Evolutionary conservation across 2,888 invertebrate genomes (phyloP).

Genomic region (Crematogaster levior): DNA sequence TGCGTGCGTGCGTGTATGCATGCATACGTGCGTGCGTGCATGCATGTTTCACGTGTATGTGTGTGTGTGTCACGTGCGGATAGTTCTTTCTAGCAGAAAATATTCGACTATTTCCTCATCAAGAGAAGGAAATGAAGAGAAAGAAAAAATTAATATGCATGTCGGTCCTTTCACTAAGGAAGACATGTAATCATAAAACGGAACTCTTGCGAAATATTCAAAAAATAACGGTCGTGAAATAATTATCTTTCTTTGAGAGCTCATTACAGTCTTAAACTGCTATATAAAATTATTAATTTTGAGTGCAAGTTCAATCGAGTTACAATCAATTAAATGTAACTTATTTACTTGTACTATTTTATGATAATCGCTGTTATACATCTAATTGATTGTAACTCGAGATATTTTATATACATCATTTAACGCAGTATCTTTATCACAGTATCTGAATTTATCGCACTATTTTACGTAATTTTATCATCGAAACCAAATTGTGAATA

Average conservation of each 20-base stretch:
- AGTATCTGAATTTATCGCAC: too few species aligned
- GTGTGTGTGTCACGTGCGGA: too few species aligned
- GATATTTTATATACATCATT: too few species aligned
- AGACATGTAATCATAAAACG: not conserved
- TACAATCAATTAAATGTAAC: not conserved
- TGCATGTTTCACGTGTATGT: too few species aligned
- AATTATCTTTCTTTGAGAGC: not conserved
- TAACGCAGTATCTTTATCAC: too few species aligned
- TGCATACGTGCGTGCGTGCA: not conserved
- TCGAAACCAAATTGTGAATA: not conserved
- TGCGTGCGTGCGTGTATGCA: too few species aligned
- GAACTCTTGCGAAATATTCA: not conserved
- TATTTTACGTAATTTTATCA: not conserved
- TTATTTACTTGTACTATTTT: too few species aligned
- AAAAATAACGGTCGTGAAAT: not conserved
- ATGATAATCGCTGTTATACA: too few species aligned
- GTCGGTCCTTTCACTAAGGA: not conserved
- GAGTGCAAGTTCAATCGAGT: not conserved
- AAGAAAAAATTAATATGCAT: constrained; percentile 55
- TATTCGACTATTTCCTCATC: constrained; percentile 46
- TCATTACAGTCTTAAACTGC: not conserved
- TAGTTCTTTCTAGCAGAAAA: constrained; percentile 48
- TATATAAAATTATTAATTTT: constrained; percentile 20
- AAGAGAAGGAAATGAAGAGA: constrained; percentile 15
- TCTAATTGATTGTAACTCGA: too few species aligned